Evolutionary conservation across 2,113 vertebrate genomes (phyloP).

Genomic region (Prietella phreatophila): DNA sequence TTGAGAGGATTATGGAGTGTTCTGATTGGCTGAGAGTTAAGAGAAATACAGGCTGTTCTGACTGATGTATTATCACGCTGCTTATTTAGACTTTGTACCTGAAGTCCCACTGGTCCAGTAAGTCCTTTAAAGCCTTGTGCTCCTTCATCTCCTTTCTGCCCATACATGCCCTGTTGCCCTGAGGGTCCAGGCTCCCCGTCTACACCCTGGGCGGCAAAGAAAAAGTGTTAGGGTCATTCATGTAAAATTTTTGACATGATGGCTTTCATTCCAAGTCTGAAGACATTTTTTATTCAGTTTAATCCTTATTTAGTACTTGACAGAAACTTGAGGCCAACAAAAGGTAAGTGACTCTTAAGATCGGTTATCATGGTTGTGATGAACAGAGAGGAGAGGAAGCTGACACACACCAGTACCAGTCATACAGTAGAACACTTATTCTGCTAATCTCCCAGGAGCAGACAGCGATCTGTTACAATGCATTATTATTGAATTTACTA

Average conservation of each 20-base stretch:
- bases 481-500: background rate
- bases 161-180: constrained; percentile 78
- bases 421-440: background rate
- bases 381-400: background rate
- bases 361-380: background rate
- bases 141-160: constrained; percentile 78
- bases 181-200: constrained; percentile 70
- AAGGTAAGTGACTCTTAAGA: background rate
- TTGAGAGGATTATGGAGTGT: background rate
- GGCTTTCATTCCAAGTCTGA: background rate
- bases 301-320: background rate
- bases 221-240: background rate
- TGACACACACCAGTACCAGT: background rate
- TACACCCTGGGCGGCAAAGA: constrained; percentile 69
- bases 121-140: constrained; percentile 74
- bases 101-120: constrained; percentile 72
- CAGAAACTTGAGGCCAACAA: background rate
- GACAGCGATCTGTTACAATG: background rate
- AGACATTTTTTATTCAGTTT: background rate
- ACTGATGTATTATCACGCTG: background rate
- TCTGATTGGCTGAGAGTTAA: background rate
- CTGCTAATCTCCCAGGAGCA: background rate
- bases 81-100: constrained; percentile 60
- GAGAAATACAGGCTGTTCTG: background rate
- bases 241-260: background rate